Base-by-base conservation (phyloP, 2,888 invertebrate species). In the Ommatoiulus sabulosus region DNA sequence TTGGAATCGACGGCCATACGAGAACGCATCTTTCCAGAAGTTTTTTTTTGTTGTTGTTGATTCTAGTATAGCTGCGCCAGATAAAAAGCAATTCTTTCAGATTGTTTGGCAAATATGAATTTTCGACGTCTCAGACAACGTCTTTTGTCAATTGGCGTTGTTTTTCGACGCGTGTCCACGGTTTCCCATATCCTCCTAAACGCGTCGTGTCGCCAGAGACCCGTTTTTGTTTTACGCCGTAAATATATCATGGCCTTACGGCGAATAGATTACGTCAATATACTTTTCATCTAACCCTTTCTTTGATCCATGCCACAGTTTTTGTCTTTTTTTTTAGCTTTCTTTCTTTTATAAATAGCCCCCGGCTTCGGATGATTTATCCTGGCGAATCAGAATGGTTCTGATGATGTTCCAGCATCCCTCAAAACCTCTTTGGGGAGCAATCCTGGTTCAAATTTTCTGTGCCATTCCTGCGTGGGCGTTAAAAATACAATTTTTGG, bases 321-420 rank as follows among this genome's bases (percentile, higher is more conserved):
- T n/a, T 35, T 20, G 7, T 8, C 10, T n/a, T 72, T 72, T 72
- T 72, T 24, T 72, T 72, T n/a, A n/a, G n/a, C n/a, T n/a, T n/a
- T 72, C 24, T 24, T 20, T 20, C 72, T 72, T 72, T 72, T 72
- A 72, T 72, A 72, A 72, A 72, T 72, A 72, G 24, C 72, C 72
- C 72, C 20, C 3, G 24, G 72, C 72, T 72, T 72, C 20, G 72
- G 72, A 24, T 72, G 72, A 8, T 24, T 24, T 72, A n/a, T 72
- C 24, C 24, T 72, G 72, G 72, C 24, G 72, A 72, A 72, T 72
- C 72, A 20, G 6, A 72, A 72, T 72, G 52, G 52, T 52, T 52
- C 12, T 52, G 52, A 52, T 52, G 24, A 3, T 72, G 72, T 72
- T 72, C 6, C 17, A n/a, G 17, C 63, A 72, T 24, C 7, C 24